Base-by-base conservation (phyloP, 2,797 vertebrate genomes). In the Sebastes nivosus region DNA sequence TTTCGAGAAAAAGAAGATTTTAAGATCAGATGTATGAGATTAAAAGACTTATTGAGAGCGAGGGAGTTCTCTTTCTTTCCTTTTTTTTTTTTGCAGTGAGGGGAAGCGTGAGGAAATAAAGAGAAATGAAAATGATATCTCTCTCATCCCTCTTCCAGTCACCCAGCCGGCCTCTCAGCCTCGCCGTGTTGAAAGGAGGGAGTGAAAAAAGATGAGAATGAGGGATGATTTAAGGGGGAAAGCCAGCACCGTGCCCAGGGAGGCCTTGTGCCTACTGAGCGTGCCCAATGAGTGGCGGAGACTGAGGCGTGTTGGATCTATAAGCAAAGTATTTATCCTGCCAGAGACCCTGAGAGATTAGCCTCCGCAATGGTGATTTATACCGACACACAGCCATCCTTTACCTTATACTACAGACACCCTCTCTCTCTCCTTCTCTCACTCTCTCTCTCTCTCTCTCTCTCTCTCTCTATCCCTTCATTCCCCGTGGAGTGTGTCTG, bases 351-450 rank as follows among this genome's bases (percentile, higher is more conserved):
- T 96, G 96, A 97, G 95, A 96, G 97, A 97, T 97, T 97, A 97
- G 95, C 95, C 94, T 93, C 90, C 89, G 93, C 95, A 95, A 94
- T 90, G 94, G 93, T 97, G 97, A 98, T 97, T 97, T 97, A 97
- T 96, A 96, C 95, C 94, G 91, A 95, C 95, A 96, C 95, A 95
- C 87, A 93, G 95, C 96, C 94, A 96, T 97, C 94, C 95, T 96
- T 97, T 96, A 95, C 91, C 91, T 88, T 85, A 77, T 57, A 84
- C 93, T 92, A 89, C 93, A 89, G 93, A 92, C 91, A 91, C 25
- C n/a, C 30, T 29, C 77, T 8, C 77, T 27, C 78, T 36, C 70
- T 59, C 75, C 34, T 72, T 61, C 83, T 46, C 74, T 25, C 79
- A 22, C 71, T 22, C 70, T 38, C 75, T 27, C 79, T 64, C 81